Evolutionary conservation across 2,888 invertebrate genomes (phyloP).

Genomic region (Epirrita christyi): DNA sequence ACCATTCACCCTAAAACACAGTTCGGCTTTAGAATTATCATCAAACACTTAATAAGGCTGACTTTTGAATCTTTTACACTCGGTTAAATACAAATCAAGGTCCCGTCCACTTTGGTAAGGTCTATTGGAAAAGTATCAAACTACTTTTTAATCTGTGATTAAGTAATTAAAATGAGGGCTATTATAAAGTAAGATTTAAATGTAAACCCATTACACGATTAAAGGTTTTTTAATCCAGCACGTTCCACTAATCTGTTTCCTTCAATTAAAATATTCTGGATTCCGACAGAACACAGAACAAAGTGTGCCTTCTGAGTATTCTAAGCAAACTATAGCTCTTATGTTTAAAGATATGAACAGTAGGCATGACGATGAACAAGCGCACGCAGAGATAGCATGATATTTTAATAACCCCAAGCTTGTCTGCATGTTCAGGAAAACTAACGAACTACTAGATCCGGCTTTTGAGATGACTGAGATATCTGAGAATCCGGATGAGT

Average conservation of each 20-base stretch:
- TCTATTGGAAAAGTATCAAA: neutral
- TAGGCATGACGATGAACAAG: neutral
- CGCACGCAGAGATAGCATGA: too few relatives aligned
- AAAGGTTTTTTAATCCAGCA: conserved; percentile 10
- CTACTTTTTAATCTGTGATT: neutral
- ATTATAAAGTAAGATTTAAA: neutral
- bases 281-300: conserved; percentile 4
- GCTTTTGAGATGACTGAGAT: too few relatives aligned
- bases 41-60: neutral
- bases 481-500: too few relatives aligned
- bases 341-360: neutral
- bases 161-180: neutral
- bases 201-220: conserved; percentile 10
- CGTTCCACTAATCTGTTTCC: conserved; percentile 19
- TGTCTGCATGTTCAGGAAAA: too few relatives aligned
- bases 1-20: too few relatives aligned
- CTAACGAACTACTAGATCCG: too few relatives aligned
- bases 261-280: conserved; percentile 22
- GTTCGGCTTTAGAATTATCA: too few relatives aligned
- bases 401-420: too few relatives aligned
- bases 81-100: neutral
- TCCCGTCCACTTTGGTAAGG: neutral
- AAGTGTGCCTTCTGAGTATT: conserved; percentile 3
- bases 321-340: conserved; percentile 1
- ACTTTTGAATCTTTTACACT: too few relatives aligned